Evolutionary conservation across 1,140 invertebrate species (phyloP), one percentile per base, ranked within the genome.

Genomic region (Dreissena polymorpha): DNA sequence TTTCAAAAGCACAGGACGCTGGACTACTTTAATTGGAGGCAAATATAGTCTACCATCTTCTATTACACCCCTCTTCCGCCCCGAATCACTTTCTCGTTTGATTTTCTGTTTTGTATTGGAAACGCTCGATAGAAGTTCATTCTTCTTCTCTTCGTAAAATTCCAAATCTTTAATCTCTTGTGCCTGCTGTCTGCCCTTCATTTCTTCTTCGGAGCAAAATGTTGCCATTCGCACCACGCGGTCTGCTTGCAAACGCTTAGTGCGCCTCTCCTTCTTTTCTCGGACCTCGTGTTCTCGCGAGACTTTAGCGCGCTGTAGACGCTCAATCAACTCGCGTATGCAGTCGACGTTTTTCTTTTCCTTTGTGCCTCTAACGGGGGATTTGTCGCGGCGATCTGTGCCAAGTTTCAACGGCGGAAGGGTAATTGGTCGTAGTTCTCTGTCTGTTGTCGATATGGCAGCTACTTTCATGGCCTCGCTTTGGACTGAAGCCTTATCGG

Each of bases 341-440:
- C 79, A 81, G 49, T 81, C 79, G 2, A 29, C 29, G 12, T 71
- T 80, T n/a, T n/a, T n/a, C 25, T 64, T 16, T 14, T 50, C 13
- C 18, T 49, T 39, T 3, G 72, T 0, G 51, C 8, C 10, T 53
- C n/a, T 13, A n/a, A n/a, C n/a, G n/a, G n/a, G n/a, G 10, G 25
- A 5, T 1, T 50, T 55, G 10, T 70, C 77, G 7, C 13, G 18
- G 13, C 18, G 57, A 25, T 81, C 79, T 60, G 79, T 81, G 10
- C 79, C 81, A 57, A 83, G n/a, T 63, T 83, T 83, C 10, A 83
- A 75, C 3, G 81, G 81, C 16, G 81, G 81, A 18, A 83, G 72
- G 27, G 81, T 83, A 39, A 70, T 16, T 6, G 81, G 81, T 27
- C 81, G 29, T 5, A 18, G 23, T n/a, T 55, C 39, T 53, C 49